Evolutionary conservation across 2,113 vertebrate genomes (phyloP).

Genomic region (Nettapus auritus): DNA sequence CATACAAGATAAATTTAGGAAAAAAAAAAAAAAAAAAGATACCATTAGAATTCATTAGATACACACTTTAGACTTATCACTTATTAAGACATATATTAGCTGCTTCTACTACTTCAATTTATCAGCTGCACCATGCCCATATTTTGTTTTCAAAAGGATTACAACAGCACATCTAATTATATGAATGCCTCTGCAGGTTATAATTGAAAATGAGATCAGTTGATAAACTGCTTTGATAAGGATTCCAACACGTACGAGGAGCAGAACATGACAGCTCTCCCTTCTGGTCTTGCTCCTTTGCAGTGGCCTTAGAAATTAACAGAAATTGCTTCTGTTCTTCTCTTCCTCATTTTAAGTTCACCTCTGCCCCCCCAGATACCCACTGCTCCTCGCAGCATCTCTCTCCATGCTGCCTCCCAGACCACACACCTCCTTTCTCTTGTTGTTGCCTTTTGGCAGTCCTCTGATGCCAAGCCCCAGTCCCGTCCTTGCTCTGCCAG

Average conservation of each 20-base stretch:
- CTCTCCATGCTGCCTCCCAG: background rate
- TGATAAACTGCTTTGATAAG: background rate
- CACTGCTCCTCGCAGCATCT: background rate
- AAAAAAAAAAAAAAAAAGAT: background rate
- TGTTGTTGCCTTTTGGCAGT: background rate
- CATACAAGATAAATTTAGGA: background rate
- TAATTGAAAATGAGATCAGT: background rate
- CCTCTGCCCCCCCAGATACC: background rate
- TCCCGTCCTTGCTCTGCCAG: background rate
- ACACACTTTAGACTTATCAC: background rate
- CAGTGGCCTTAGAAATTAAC: background rate
- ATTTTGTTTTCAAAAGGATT: conserved; percentile 41
- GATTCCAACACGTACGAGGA: background rate
- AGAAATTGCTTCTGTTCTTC: background rate
- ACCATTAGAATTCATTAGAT: background rate
- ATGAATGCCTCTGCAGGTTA: background rate
- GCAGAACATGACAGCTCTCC: background rate
- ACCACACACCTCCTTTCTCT: background rate
- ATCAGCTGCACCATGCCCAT: background rate
- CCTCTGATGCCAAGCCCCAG: fast-evolving
- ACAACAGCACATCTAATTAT: conserved; percentile 30
- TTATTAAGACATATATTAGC: background rate
- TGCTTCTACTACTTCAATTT: background rate
- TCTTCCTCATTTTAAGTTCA: background rate
- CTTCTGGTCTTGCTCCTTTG: background rate